These are phyloP conservation scores for Gracilinanus agilis DNA, from an alignment of 2,113 vertebrate species.

Conservation along the genomic window DNA sequence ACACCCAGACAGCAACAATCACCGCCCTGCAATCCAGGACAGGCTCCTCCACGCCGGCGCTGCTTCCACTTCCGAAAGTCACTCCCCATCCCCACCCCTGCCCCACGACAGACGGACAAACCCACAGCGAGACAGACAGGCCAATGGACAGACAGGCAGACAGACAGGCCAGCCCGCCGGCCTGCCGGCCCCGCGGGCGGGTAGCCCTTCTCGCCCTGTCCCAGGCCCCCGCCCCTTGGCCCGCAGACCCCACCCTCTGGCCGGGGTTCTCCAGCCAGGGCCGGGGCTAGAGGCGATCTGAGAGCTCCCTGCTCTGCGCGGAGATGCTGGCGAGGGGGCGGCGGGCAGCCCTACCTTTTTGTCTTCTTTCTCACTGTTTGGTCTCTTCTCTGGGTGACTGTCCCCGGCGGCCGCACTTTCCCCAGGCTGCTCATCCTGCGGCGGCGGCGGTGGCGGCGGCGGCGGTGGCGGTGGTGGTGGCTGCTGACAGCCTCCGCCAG, in stretches of 20 bases:
- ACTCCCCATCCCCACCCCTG: conserved; percentile 13
- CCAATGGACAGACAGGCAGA: too few relatives aligned
- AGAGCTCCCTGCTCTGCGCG: neutral
- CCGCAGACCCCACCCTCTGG: conserved; percentile 60
- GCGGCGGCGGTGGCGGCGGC: conserved; percentile 81
- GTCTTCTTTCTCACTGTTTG: conserved; percentile 84
- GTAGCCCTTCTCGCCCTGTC: neutral
- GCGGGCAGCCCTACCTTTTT: conserved; percentile 86
- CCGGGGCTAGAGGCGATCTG: conserved; percentile 36
- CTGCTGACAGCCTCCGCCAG: conserved; percentile 87
- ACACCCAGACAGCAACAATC: conserved; percentile 40
- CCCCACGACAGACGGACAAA: neutral
- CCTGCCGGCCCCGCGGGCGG: too few relatives aligned
- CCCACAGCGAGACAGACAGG: too few relatives aligned
- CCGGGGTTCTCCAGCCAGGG: conserved; percentile 18
- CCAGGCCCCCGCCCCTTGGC: neutral
- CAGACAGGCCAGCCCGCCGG: neutral
- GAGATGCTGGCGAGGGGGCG: neutral
- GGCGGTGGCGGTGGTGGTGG: conserved; percentile 78
- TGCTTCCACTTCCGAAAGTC: conserved; percentile 73
- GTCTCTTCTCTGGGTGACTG: conserved; percentile 82
- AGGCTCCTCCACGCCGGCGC: conserved; percentile 62
- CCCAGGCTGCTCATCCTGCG: conserved; percentile 85
- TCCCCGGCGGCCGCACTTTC: conserved; percentile 80
- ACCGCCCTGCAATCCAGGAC: conserved; percentile 36